A percentile compares a stretch with the other conserved stretches of the same genome.
These are phyloP conservation scores for Troides aeacus DNA, from an alignment of 2,888 invertebrate genomes.

Conservation along the genomic window DNA sequence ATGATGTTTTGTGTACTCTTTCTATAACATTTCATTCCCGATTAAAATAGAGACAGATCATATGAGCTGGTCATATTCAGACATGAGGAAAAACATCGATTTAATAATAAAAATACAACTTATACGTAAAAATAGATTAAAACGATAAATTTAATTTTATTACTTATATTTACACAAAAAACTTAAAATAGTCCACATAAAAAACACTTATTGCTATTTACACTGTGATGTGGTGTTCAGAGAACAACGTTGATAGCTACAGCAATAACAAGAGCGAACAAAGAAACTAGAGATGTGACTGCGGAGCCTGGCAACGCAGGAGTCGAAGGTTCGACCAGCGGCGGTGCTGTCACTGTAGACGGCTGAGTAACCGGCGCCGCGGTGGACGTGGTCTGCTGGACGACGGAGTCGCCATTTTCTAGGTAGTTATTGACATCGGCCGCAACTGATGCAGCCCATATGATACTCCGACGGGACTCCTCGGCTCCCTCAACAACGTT, in stretches of 20 bases:
- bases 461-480: constrained; percentile 43
- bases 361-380: constrained; percentile 31
- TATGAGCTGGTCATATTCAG: too few species aligned
- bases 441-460: constrained; percentile 45
- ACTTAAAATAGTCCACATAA: not conserved
- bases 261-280: constrained; percentile 44
- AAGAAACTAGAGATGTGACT: constrained; percentile 46
- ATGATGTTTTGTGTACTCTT: too few species aligned
- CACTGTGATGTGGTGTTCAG: constrained; percentile 34
- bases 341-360: constrained; percentile 36
- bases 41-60: too few species aligned
- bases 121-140: too few species aligned
- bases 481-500: constrained; percentile 42
- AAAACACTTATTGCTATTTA: not conserved
- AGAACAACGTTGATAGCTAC: constrained; percentile 45
- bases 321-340: constrained; percentile 45
- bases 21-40: too few species aligned
- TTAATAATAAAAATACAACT: too few species aligned
- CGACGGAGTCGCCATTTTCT: constrained; percentile 37
- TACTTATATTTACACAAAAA: not conserved
- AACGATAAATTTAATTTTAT: too few species aligned
- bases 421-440: constrained; percentile 52
- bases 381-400: constrained; percentile 32
- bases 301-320: constrained; percentile 56
- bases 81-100: too few species aligned